Evolutionary conservation across 2,797 vertebrate species (phyloP), one percentile per base, ranked within the genome.

Genomic region (Sylvia borin): DNA sequence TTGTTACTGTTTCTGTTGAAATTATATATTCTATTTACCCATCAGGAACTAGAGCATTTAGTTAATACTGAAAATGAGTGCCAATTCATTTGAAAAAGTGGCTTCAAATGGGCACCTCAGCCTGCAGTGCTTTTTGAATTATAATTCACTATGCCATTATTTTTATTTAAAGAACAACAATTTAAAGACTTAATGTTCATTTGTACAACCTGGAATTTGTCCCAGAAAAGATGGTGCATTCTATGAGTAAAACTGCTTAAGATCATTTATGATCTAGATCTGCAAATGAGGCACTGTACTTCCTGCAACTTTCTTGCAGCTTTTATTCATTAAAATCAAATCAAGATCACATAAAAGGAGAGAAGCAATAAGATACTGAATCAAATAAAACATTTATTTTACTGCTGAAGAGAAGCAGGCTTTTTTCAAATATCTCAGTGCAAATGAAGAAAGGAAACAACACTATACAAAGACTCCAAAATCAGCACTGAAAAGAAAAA

Each of bases 41-140:
- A 78, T 60, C 2, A 9, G 50, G 36, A 94, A 90, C 40, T 55
- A 64, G 16, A 93, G 74, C 57, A 87, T 70, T 92, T 70, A 87
- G 51, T 68, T 90, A 90, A 92, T 66, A 92, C 40, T 34, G 74
- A 87, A 97, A 97, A 93, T 61, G 32, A 95, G 51, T 17, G 45
- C 21, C 57, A 90, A 91, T 70, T 94, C 51, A 78, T 85, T 82
- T 87, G 60, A 87, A 76, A 73, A 79, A 89, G 84, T 67, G 84
- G 71, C n/a, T 91, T 82, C 67, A 94, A 93, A 95, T 79, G 42
- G 77, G 53, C n/a, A 95, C 48, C 60, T 94, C 60, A 60, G 74
- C 34, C 80, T 82, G 34, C 22, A 93, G 31, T n/a, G 60, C 71
- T 86, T 94, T 88, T 42, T 66, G 73, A 86, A 87, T 85, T 93